Evolutionary conservation across 2,797 vertebrate species (phyloP).

Genomic region (Acridotheres tristis): DNA sequence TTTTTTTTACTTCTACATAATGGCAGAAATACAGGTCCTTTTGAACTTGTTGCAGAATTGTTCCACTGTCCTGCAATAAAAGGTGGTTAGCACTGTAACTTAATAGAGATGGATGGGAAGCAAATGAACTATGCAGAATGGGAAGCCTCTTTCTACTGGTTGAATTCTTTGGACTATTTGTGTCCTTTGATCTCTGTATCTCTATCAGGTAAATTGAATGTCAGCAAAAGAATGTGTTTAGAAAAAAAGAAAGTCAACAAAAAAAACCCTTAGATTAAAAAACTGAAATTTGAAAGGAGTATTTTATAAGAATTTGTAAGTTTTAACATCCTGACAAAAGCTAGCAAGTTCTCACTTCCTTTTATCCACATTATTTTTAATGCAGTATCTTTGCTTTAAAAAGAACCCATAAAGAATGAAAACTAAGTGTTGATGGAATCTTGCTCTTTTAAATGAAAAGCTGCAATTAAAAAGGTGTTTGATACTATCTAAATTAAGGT

Average conservation of each 20-base stretch:
- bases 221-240: not conserved
- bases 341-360: not conserved
- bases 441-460: not conserved
- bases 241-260: not conserved
- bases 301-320: not conserved
- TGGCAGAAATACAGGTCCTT: not conserved
- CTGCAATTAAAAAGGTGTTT: not conserved
- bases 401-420: not conserved
- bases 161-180: not conserved
- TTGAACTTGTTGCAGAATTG: not conserved
- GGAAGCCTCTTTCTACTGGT: not conserved
- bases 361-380: not conserved
- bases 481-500: not conserved
- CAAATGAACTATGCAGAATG: fast-evolving
- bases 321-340: not conserved
- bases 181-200: not conserved
- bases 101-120: not conserved
- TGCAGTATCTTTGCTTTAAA: not conserved
- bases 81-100: not conserved
- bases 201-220: not conserved
- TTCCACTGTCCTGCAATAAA: not conserved
- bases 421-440: not conserved
- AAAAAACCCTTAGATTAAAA: not conserved
- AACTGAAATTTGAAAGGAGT: not conserved
- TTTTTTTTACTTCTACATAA: not conserved